Evolutionary conservation across 2,888 invertebrate species (phyloP), one percentile per base, ranked within the genome.

Genomic region (Plagodis pulveraria): DNA sequence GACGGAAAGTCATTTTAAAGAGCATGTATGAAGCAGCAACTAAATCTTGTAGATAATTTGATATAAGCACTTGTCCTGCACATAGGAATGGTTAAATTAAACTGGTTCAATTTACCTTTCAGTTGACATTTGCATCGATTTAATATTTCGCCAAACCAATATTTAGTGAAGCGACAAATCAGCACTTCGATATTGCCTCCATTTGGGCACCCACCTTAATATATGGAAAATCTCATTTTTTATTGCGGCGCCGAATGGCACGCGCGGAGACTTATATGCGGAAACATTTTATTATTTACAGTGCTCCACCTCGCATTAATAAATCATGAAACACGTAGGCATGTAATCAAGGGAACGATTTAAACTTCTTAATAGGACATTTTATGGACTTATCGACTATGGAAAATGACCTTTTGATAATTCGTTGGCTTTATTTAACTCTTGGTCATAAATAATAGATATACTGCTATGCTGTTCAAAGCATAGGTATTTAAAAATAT

Each of bases 141-240:
- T 22, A 88, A 88, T 87, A 89, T 89, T 86, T 80, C 87, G 86
- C 87, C 87, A 88, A 84, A 87, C 84, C 89, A 85, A 90, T 89
- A 89, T 87, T 81, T 89, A 88, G 76, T 76, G 84, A 80, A 86
- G 89, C 90, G 91, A 87, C 87, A 91, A 91, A 91, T 91, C 91
- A 89, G 89, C 87, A 91, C 87, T 89, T 83, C 89, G 85, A 89
- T 90, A 91, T 91, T 91, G 88, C 89, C 91, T 90, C 89, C 86
- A 90, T 90, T 90, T 89, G 86, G 84, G 81, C 78, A 85, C 81
- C 79, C 83, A 83, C 84, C 81, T 87, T 86, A 84, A 87, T 86
- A 87, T 85, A 87, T 84, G 83, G 80, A 82, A 87, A 89, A 88
- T 87, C 77, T 66, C 83, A 87, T 89, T 89, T 88, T 88, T 87